phyloP scores from a whole-genome alignment of 92 coral and sea anemone genomes.

The Galaxea fascicularis region DNA sequence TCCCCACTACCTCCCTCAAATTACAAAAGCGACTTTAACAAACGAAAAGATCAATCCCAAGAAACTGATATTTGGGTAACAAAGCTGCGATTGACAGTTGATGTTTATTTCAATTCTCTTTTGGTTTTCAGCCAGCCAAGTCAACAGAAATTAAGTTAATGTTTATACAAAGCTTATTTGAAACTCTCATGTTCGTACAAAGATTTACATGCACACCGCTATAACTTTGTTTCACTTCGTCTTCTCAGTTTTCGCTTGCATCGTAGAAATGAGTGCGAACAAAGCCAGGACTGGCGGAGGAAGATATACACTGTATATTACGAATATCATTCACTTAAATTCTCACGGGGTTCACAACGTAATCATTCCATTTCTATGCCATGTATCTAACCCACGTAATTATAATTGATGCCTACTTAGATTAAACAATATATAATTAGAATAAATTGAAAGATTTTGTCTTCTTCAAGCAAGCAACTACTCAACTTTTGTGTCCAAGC shows the following conservation, averaged over 20 bases:
- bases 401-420: neutral
- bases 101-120: conserved; percentile 1
- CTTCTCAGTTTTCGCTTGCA: neutral
- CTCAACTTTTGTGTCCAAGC: no score
- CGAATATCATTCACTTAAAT: neutral
- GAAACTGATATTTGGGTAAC: neutral
- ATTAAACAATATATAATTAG: conserved; percentile 13
- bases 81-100: neutral
- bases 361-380: neutral
- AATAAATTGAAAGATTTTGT: no score
- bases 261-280: neutral
- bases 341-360: no score
- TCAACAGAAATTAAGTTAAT: neutral
- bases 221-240: neutral
- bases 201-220: neutral
- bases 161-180: conserved; percentile 18
- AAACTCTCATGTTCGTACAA: conserved; percentile 1
- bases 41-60: neutral
- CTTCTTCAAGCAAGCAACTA: no score
- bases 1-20: no score
- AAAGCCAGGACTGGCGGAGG: neutral
- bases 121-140: neutral
- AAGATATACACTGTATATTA: neutral
- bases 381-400: neutral
- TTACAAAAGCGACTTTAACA: neutral